Evolutionary conservation across 2,888 invertebrate species (phyloP), one percentile per base, ranked within the genome.

Genomic region (Drosophila niveifrons): DNA sequence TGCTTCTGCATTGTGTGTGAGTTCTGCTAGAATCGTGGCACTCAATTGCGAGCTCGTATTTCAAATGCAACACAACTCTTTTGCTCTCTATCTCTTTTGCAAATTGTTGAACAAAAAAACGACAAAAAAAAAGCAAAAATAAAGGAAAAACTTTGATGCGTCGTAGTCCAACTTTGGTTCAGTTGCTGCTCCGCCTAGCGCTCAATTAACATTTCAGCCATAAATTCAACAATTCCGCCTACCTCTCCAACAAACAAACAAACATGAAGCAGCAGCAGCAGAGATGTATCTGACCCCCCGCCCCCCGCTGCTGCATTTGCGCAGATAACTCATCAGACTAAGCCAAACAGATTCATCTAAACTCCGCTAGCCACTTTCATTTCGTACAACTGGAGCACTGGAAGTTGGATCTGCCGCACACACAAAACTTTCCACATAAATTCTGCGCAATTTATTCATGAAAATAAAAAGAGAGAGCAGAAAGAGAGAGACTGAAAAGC

Each of bases 371-470:
- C 83, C 83, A 84, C 83, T 84, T 85, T 84, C 83, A 72, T 85
- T 85, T 83, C 71, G 67, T 67, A 68, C 36, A 36, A 36, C 47
- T 17, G 18, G 13, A 41, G 39, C 31, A 29, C 13, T 18, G 11
- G 11, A 28, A 36, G 36, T 11, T 36, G 36, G 23, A 15, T 57
- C 46, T 64, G 62, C 41, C 55, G 53, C 67, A 67, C 53, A 66
- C 66, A 71, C 77, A 70, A 87, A 86, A 86, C 85, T 86, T 86
- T 86, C 53, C 80, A 78, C 85, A 87, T 87, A 86, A 86, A 86
- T 87, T 87, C 82, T 83, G 78, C 78, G 85, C 83, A 86, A 86
- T 86, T 86, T 86, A 86, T 86, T 86, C 86, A 86, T 85, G 76
- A 72, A 85, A 82, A 75, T 70, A 73, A 66, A 39, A 58, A 41